These are phyloP conservation scores for Trachelus iudaicus DNA, from an alignment of 2,888 invertebrate species.

Conservation along the genomic window DNA sequence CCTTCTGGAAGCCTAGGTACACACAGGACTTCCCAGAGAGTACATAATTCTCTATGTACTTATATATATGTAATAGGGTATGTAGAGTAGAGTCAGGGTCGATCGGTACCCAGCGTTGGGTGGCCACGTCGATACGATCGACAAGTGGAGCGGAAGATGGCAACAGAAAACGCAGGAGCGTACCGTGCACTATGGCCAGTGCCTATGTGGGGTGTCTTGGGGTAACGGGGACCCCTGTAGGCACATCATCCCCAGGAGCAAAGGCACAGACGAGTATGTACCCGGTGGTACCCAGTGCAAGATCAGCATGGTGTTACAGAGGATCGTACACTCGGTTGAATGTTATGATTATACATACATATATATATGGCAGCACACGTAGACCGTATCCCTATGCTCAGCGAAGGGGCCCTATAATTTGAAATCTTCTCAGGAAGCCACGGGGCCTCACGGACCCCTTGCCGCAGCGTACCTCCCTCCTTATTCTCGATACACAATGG, in stretches of 20 bases:
- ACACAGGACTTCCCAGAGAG: neutral
- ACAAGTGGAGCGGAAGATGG: conserved; percentile 44
- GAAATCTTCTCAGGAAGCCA: conserved; percentile 58
- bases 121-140: conserved; percentile 57
- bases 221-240: conserved; percentile 24
- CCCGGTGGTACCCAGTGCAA: neutral
- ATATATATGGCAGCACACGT: no score
- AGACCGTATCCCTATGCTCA: neutral
- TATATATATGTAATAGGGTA: neutral
- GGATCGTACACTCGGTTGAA: neutral
- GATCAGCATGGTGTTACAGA: neutral
- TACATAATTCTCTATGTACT: neutral
- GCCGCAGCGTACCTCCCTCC: conserved; percentile 61
- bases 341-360: neutral
- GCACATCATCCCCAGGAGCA: conserved; percentile 7
- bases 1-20: neutral
- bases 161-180: conserved; percentile 13
- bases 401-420: conserved; percentile 47
- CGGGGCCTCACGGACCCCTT: conserved; percentile 26
- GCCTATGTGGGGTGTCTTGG: conserved; percentile 28
- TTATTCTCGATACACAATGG: conserved; percentile 60
- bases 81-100: neutral
- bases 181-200: conserved; percentile 8
- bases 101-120: conserved; percentile 55
- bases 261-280: neutral